phyloP scores from a whole-genome alignment of 1,140 invertebrate genomes.

The Epicauta chinensis region DNA sequence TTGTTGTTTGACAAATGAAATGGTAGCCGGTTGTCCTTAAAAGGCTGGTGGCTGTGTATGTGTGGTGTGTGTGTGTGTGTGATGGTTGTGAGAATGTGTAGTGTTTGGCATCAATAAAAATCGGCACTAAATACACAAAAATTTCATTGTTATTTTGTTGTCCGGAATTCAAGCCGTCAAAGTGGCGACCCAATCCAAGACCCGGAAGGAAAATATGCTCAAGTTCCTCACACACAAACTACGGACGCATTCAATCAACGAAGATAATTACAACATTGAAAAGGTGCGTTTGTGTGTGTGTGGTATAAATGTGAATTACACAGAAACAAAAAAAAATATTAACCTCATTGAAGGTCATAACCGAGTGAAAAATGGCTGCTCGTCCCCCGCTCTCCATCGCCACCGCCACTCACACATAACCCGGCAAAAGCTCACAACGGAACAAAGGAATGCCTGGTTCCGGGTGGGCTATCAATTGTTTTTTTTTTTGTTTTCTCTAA shows the following conservation, averaged over 20 bases:
- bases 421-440: constrained; percentile 19
- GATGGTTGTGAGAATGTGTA: too few species aligned
- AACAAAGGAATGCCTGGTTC: constrained; percentile 40
- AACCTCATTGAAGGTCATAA: constrained; percentile 42
- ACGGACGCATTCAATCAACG: constrained; percentile 72
- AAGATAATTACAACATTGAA: constrained; percentile 51
- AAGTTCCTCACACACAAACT: constrained; percentile 74
- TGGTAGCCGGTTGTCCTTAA: constrained; percentile 8
- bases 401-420: too few species aligned
- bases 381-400: constrained; percentile 3
- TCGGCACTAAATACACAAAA: too few species aligned
- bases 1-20: constrained; percentile 1
- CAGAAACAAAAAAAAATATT: constrained; percentile 23
- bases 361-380: constrained; percentile 40
- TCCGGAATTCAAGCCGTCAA: constrained; percentile 28
- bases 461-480: constrained; percentile 7
- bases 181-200: constrained; percentile 35
- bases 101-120: too few species aligned
- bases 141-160: too few species aligned
- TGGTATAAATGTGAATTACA: constrained; percentile 12
- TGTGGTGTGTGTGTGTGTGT: too few species aligned
- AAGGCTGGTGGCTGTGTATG: background rate
- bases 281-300: too few species aligned
- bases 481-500: too few species aligned
- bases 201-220: constrained; percentile 56